Base-by-base conservation (phyloP, 2,888 invertebrate genomes). In the Antitype chi region DNA sequence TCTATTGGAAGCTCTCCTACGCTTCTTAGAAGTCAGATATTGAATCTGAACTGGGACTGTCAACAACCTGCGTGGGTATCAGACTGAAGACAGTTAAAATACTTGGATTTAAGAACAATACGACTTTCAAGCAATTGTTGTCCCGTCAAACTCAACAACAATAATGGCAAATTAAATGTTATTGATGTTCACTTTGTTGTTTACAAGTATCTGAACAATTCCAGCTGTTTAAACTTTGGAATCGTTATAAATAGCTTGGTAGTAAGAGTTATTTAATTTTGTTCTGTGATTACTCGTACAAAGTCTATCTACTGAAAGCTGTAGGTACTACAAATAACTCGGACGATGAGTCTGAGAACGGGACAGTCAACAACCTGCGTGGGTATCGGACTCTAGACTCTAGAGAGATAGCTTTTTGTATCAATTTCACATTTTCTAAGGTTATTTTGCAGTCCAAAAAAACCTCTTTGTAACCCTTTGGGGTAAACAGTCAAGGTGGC, bases 81-180 rank as follows among this genome's bases (percentile, higher is more conserved):
- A 32, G 9, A 59, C 28, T 57, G 11, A 15, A 28, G 38, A 53
- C 17, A n/a, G 15, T 47, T 32, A 11, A 17, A 59, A 38, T 11
- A 43, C 38, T 55, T 63, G 17, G 5, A 20, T 55, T 17, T 38
- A 53, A n/a, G 23, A 78, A 78, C 55, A 77, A 69, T 20, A 63
- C 11, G 1, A 55, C 15, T 23, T 43, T 52, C 6, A 52, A 57
- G 49, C n/a, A 32, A 60, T 32, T 60, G 11, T 32, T 60, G 60
- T 32, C 6, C 5, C 11, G 32, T 32, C 23, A 60, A 60, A 60
- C 23, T 32, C 23, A 32, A 60, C 60, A 60, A 13, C 13, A 60
- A 23, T 60, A 60, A 23, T 32, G 32, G 32, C 11, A 32, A 60
- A 23, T 60, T 60, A 38, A 60, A 60, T 23, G 23, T 32, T 60